phyloP scores from a whole-genome alignment of 1,140 invertebrate genomes.

The Micrasema longulum region DNA sequence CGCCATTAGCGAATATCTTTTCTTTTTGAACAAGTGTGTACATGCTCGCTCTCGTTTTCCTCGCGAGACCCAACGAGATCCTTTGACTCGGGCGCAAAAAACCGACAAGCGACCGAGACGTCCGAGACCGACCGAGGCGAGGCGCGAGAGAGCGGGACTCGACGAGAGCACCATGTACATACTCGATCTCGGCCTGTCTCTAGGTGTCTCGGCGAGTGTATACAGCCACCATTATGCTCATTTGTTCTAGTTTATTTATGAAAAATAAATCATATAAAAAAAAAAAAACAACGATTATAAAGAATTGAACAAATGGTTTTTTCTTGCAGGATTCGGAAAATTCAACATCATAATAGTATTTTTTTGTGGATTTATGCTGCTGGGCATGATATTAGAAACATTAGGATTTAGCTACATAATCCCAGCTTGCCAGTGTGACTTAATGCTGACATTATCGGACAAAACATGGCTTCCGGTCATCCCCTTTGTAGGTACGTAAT shows the following conservation, averaged over 20 bases:
- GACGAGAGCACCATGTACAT: too few species aligned
- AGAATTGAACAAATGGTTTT: too few species aligned
- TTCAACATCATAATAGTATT: constrained; percentile 74
- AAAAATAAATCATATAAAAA: background rate
- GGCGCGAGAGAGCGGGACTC: too few species aligned
- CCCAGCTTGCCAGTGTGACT: constrained; percentile 76
- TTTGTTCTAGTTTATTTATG: background rate
- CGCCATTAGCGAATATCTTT: background rate
- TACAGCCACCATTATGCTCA: background rate
- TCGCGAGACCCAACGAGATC: too few species aligned
- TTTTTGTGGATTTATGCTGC: constrained; percentile 66
- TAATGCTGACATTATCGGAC: constrained; percentile 71
- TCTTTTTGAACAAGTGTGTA: too few species aligned
- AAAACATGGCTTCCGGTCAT: constrained; percentile 77
- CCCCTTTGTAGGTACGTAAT: constrained; percentile 71
- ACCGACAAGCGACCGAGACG: too few species aligned
- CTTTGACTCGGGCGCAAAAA: too few species aligned
- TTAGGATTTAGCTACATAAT: constrained; percentile 74
- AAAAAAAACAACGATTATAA: too few species aligned
- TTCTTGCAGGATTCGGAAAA: constrained; percentile 68
- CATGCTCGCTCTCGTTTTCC: too few species aligned
- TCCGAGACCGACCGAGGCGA: too few species aligned
- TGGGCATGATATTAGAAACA: constrained; percentile 73
- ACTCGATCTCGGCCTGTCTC: background rate
- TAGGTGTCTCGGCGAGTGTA: background rate